Evolutionary conservation across 2,888 invertebrate species (phyloP), one percentile per base, ranked within the genome.

Genomic region (Anoplius nigerrimus): DNA sequence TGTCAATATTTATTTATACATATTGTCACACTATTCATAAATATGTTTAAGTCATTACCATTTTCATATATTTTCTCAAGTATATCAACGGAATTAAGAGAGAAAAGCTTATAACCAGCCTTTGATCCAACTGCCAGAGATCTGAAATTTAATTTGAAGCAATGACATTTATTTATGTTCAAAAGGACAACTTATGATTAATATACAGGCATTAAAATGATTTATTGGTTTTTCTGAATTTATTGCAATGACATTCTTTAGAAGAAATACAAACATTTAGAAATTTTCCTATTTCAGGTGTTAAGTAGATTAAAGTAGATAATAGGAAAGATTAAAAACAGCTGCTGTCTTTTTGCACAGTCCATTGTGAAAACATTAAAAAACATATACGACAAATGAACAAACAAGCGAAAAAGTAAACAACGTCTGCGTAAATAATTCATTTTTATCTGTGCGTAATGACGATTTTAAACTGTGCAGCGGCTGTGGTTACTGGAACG

Each of bases 81-180:
- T 70, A 93, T 93, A 89, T 98, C 97, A 65, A 95, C 93, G 8
- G 93, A 93, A 70, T 92, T 94, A 74, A 98, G 90, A 34, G 96
- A 94, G 89, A 95, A 98, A 78, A 99, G 91, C 87, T 94, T 94
- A 90, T 97, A 99, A 52, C 98, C 98, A 81, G 92, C 93, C 89
- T 94, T 95, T 81, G 96, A 95, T 79, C 98, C 98, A 82, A 98
- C 97, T 78, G 97, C 95, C 88, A 98, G 90, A 20, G 98, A 98
- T 89, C 96, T 96, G 34, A 6, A 34, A 34, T 34, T 3, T 5
- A 34, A 34, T 2, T 34, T 3, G 11, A 34, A 34, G 4, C 4
- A 8, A 11, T 34, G n/a, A n/a, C n/a, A n/a, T n/a, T n/a, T n/a
- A 34, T 34, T 5, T 34, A 34, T 34, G 11, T 3, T 34, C 6